Percentiles rank a stretch among this genome's conserved stretches.
phyloP scores from a whole-genome alignment of 2,888 invertebrate species.

The Aproaerema taeniolella region DNA sequence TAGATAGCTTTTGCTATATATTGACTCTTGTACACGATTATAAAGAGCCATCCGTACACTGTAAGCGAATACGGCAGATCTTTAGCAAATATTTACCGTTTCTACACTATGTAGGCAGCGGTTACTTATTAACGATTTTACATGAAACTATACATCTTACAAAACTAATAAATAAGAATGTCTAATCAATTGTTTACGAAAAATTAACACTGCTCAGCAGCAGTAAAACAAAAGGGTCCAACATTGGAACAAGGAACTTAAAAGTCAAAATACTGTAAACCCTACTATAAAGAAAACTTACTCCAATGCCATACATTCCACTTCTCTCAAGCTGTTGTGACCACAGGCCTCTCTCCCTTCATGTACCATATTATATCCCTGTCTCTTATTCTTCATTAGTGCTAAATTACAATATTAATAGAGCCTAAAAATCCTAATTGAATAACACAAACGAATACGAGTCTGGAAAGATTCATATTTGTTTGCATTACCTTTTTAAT shows the following conservation, averaged over 20 bases:
- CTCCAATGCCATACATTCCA: slow-evolving; percentile 20
- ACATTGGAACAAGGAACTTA: slow-evolving; percentile 44
- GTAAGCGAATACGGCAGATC: slow-evolving; percentile 6
- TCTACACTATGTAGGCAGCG: slow-evolving; percentile 18
- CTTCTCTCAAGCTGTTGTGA: slow-evolving; percentile 20
- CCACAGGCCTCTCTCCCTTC: slow-evolving; percentile 11
- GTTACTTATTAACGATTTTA: slow-evolving; percentile 8
- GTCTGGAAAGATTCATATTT: no score
- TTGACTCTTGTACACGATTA: slow-evolving; percentile 6
- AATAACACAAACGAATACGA: no score
- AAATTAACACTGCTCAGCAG: slow-evolving; percentile 29
- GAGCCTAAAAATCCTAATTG: no score
- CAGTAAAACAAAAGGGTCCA: slow-evolving; percentile 25
- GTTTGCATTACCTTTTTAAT: no score
- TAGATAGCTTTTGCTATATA: slow-evolving; percentile 24
- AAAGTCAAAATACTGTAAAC: slow-evolving; percentile 60
- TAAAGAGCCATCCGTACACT: slow-evolving; percentile 4
- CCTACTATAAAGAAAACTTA: slow-evolving; percentile 36
- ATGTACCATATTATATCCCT: slow-evolving; percentile 23
- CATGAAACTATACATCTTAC: slow-evolving; percentile 35
- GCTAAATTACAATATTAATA: slow-evolving; percentile 28
- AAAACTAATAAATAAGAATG: slow-evolving; percentile 29
- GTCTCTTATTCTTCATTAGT: slow-evolving; percentile 25
- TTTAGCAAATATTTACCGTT: slow-evolving; percentile 14
- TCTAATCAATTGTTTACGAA: no score